These are phyloP conservation scores for Sepiola atlantica DNA, from an alignment of 2,888 invertebrate genomes.

Conservation along the genomic window DNA sequence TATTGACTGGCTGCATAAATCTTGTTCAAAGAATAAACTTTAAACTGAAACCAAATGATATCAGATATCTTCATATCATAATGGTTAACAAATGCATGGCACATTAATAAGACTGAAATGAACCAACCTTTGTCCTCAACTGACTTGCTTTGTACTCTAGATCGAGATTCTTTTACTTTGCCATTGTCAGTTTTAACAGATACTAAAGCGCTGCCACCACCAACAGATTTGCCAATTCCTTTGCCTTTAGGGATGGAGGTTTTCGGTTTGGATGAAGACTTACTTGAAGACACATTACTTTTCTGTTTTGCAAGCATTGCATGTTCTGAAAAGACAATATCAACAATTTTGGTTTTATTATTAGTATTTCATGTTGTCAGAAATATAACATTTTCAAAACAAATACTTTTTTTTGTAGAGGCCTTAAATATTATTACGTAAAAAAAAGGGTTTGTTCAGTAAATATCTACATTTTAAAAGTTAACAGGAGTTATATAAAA, in stretches of 20 bases:
- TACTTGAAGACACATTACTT: constrained; percentile 43
- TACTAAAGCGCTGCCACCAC: neutral
- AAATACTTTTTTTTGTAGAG: no score
- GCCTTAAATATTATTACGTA: no score
- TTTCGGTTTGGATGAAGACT: constrained; percentile 43
- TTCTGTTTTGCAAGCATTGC: constrained; percentile 45
- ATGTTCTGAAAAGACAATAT: constrained; percentile 33
- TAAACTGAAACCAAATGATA: no score
- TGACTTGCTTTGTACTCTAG: constrained; percentile 46
- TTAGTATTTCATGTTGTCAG: no score
- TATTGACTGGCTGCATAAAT: no score
- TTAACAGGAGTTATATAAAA: no score
- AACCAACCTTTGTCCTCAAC: constrained; percentile 42
- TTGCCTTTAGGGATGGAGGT: neutral
- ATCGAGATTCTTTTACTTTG: constrained; percentile 36
- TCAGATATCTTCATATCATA: no score
- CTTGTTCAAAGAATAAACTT: no score
- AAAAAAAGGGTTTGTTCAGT: no score
- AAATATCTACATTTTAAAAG: no score
- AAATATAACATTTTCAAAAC: neutral
- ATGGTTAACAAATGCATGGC: neutral
- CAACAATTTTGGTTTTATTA: neutral
- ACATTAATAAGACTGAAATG: neutral
- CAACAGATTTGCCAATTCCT: neutral
- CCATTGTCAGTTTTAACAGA: constrained; percentile 39